Conservation (phyloP, 2,797 vertebrate genomes). For the Denticeps clupeoides region DNA sequence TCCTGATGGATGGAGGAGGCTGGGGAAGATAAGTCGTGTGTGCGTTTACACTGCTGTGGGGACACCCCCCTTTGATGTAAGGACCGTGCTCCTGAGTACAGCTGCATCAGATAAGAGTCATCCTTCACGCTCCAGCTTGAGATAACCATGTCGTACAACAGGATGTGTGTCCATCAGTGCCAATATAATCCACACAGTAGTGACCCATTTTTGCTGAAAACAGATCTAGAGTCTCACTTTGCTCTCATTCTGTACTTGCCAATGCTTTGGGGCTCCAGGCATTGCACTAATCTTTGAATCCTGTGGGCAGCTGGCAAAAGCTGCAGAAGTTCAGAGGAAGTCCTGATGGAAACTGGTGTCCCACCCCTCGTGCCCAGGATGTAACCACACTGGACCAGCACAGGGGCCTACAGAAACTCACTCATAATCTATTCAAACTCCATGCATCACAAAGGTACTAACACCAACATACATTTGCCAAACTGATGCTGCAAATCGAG, state of each 20-base stretch:
- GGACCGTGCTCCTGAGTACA: slow-evolving; percentile 4
- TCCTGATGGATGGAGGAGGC: slow-evolving; percentile 26
- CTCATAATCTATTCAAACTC: slow-evolving; percentile 2
- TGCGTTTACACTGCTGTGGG: slow-evolving; percentile 24
- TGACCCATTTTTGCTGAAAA: not conserved
- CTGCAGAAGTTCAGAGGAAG: no score
- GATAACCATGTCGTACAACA: slow-evolving; percentile 37
- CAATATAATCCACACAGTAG: not conserved
- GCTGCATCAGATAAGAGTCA: slow-evolving; percentile 35
- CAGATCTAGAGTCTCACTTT: not conserved
- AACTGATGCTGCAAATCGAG: not conserved
- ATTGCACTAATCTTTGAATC: no score
- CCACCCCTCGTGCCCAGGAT: no score
- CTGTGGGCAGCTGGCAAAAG: no score
- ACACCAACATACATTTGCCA: slow-evolving; percentile 2
- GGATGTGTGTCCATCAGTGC: slow-evolving; percentile 38
- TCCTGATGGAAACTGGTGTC: no score
- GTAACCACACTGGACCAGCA: no score
- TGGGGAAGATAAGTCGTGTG: slow-evolving; percentile 25
- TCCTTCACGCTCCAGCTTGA: slow-evolving; percentile 28
- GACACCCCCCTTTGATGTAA: not conserved
- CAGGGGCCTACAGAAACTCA: no score
- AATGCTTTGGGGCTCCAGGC: no score
- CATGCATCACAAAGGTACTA: slow-evolving; percentile 15
- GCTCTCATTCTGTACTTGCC: no score